Evolutionary conservation across 2,113 vertebrate species (phyloP).

Genomic region (Excalfactoria chinensis): DNA sequence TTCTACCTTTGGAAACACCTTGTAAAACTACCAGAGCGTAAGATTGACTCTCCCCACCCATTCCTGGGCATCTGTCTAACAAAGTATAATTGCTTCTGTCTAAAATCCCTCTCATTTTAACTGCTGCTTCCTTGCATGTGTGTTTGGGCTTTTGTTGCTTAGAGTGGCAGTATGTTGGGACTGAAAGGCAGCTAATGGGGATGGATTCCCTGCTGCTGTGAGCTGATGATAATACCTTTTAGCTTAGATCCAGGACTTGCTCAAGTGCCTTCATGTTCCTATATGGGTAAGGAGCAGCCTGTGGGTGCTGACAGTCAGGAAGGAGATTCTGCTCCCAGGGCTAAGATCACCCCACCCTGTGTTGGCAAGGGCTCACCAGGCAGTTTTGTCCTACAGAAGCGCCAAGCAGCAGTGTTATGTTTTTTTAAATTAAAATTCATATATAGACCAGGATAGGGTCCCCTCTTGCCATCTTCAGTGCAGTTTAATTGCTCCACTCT

Average conservation of each 20-base stretch:
- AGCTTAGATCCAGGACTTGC: background rate
- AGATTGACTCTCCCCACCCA: background rate
- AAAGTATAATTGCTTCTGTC: background rate
- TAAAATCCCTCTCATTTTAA: background rate
- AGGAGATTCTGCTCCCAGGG: background rate
- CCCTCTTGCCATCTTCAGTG: background rate
- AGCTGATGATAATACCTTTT: background rate
- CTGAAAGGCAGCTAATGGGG: background rate
- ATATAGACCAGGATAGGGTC: background rate
- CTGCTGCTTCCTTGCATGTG: background rate
- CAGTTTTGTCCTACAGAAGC: background rate
- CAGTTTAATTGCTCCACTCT: background rate
- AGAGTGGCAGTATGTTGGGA: background rate
- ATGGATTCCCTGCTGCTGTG: background rate
- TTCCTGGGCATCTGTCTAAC: background rate
- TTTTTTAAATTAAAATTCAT: background rate
- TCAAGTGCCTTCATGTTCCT: background rate
- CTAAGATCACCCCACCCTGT: background rate
- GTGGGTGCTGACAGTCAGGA: background rate
- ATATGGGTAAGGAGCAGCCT: background rate
- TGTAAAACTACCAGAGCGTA: background rate
- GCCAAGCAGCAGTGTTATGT: fast-evolving
- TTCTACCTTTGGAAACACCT: background rate
- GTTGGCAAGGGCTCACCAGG: background rate
- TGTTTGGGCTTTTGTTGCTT: background rate